Percentiles rank a stretch among this genome's conserved stretches.
phyloP scores from a whole-genome alignment of 2,888 invertebrate species.

The Chrysolina oricalcia region DNA sequence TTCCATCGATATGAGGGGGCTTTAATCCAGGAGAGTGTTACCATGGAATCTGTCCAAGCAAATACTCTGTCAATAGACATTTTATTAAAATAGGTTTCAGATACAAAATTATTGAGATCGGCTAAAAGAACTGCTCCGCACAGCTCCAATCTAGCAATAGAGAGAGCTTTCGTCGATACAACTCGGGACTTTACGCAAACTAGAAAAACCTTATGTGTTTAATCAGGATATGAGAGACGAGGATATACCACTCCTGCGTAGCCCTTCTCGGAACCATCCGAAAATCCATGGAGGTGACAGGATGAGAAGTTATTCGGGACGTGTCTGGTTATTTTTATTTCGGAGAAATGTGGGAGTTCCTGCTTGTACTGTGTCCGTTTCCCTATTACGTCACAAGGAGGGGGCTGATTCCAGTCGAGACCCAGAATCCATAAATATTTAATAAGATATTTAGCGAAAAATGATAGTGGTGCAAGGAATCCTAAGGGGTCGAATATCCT shows the following conservation, averaged over 20 bases:
- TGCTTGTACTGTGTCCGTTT: no score
- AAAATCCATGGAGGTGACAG: constrained; percentile 34
- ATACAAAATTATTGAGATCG: background rate
- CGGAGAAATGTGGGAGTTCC: no score
- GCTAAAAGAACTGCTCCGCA: background rate
- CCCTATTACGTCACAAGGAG: no score
- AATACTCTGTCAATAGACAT: background rate
- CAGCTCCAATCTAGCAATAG: background rate
- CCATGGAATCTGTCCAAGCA: constrained; percentile 8
- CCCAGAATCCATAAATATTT: constrained; percentile 29
- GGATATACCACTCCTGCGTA: constrained; percentile 30
- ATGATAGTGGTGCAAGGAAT: no score
- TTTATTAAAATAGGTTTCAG: background rate
- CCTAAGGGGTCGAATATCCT: no score
- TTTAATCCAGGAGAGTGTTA: background rate
- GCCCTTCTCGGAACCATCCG: constrained; percentile 23
- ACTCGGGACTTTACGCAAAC: constrained; percentile 4
- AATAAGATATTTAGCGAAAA: no score
- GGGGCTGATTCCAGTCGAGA: constrained; percentile 20
- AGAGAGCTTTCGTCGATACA: background rate
- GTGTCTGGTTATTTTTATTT: background rate
- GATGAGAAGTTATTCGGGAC: background rate
- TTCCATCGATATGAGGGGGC: constrained; percentile 13
- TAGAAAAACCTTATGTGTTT: background rate
- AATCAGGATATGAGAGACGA: background rate